These are phyloP conservation scores for Elgonia sp. DNA, from an alignment of 2,888 invertebrate genomes.

Conservation along the genomic window DNA sequence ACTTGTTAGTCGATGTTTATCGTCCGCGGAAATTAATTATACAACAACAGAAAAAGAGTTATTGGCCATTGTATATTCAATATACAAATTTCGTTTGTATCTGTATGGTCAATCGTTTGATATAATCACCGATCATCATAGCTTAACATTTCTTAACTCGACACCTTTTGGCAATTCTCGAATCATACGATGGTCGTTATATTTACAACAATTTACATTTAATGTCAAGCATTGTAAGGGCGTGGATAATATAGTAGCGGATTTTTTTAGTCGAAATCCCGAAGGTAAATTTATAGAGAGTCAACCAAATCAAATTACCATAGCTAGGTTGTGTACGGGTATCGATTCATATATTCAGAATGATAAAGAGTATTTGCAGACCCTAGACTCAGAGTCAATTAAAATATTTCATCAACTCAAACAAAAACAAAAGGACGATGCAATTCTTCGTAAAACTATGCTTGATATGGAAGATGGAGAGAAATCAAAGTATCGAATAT, in stretches of 20 bases:
- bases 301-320: constrained; percentile 13
- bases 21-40: constrained; percentile 1
- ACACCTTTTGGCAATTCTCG: constrained; percentile 20
- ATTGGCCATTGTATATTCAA: constrained; percentile 25
- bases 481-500: background rate
- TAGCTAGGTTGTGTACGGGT: constrained; percentile 10
- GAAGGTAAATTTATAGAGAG: constrained; percentile 4
- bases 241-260: constrained; percentile 7
- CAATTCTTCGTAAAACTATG: no score
- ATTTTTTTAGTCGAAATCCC: constrained; percentile 30
- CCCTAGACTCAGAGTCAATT: background rate
- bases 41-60: constrained; percentile 39
- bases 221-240: constrained; percentile 9
- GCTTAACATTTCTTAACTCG: constrained; percentile 35
- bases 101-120: constrained; percentile 20
- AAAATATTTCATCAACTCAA: background rate
- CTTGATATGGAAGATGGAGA: no score
- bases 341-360: background rate
- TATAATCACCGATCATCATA: constrained; percentile 38
- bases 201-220: constrained; percentile 24
- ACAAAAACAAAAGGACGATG: constrained; percentile 19
- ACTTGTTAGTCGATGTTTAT: constrained; percentile 30
- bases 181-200: constrained; percentile 32
- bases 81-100: constrained; percentile 14
- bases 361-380: constrained; percentile 22